Base-by-base conservation (phyloP, 2,888 invertebrate genomes). In the Melipona bicolor region DNA sequence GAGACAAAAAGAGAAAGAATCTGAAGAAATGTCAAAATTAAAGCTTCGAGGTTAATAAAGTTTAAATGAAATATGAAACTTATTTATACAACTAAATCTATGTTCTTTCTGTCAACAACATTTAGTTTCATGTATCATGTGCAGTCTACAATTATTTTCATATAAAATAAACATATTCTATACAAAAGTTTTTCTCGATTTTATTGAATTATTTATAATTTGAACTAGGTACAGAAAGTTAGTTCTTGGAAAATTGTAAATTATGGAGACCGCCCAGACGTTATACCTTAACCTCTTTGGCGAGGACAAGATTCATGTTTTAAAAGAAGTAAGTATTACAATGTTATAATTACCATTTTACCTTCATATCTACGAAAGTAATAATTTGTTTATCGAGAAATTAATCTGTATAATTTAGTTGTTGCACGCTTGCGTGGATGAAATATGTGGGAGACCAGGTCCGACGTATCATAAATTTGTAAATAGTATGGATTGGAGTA, bases 391-490 rank as follows among this genome's bases (percentile, higher is more conserved):
- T 32, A 13, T 24, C 15, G 0, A 32, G 21, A 21, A 52, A 52
- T 69, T 52, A 21, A 36, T 2, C 6, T 6, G 2, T 15, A 15
- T 15, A 15, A 27, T 88, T 24, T 52, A 94, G 94, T 87, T 94
- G 71, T 61, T 94, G 54, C 92, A 94, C 77, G 85, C 90, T n/a
- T 94, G 94, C 64, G 88, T 91, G 36, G 92, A 93, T 78, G 94
- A 94, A 91, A 91, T 94, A 85, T 94, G 94, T 74, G 92, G 92
- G 3, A 87, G 88, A 50, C 88, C 90, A n/a, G 91, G 91, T 9
- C 91, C 92, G 9, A 85, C 82, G 21, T 93, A 90, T 79, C 87
- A 90, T 54, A 90, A 91, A 67, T 93, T 93, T 64, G 71, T 84
- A 17, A 93, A 88, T 17, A 89, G 87, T 17, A 86, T 92, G 50